Evolutionary conservation across 2,113 vertebrate genomes (phyloP).

Genomic region (Oncorhynchus tshawytscha): DNA sequence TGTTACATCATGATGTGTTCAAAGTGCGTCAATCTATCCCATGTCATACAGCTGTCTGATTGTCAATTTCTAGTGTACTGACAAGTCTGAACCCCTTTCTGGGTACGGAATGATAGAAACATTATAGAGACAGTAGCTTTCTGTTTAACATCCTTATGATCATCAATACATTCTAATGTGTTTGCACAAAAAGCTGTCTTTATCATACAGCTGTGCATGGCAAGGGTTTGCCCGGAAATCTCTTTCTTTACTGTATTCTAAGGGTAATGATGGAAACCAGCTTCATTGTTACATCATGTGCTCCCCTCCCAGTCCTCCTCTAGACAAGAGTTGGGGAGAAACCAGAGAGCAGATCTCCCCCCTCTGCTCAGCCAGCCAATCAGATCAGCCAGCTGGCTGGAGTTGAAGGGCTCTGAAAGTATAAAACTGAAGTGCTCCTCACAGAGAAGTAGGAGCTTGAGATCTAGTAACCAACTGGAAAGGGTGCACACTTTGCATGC

Average conservation of each 20-base stretch:
- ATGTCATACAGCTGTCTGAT: neutral
- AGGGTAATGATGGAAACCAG: slow-evolving; percentile 25
- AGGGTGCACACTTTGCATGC: neutral
- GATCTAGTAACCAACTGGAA: slow-evolving; percentile 32
- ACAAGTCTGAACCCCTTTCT: too few species aligned
- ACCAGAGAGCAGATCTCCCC: slow-evolving; percentile 57
- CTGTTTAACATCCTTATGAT: too few species aligned
- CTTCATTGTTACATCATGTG: slow-evolving; percentile 51
- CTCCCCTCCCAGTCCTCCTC: slow-evolving; percentile 27
- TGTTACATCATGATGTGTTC: too few species aligned
- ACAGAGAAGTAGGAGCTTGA: slow-evolving; percentile 34
- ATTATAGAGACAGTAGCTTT: too few species aligned
- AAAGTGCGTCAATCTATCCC: neutral
- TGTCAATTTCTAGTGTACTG: too few species aligned
- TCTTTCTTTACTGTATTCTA: slow-evolving; percentile 6
- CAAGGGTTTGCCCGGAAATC: too few species aligned
- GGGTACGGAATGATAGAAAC: too few species aligned
- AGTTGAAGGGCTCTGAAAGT: slow-evolving; percentile 48
- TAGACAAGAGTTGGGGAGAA: slow-evolving; percentile 56
- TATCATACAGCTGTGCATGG: neutral
- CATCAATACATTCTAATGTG: too few species aligned
- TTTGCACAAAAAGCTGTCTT: too few species aligned
- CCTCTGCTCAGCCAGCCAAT: slow-evolving; percentile 62
- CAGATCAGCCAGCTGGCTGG: slow-evolving; percentile 23
- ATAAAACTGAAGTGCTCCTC: slow-evolving; percentile 56